Evolutionary conservation across 2,113 vertebrate genomes (phyloP), one percentile per base, ranked within the genome.

Genomic region (Tetrao urogallus): DNA sequence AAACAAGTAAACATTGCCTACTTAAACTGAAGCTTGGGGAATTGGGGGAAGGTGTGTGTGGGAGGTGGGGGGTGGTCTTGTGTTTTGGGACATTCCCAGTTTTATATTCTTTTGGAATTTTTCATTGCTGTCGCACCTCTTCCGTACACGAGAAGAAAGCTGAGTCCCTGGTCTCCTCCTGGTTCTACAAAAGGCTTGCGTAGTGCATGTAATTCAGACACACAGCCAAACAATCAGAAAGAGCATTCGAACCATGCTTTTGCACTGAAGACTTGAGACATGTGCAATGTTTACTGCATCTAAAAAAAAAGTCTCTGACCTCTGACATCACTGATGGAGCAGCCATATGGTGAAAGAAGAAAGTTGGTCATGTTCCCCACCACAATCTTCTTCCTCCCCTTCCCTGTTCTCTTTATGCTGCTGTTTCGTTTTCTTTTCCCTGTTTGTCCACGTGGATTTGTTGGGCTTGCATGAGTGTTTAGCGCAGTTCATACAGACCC

Each of bases 201-300:
- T 97, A 97, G 96, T 95, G 96, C 65, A 74, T 96, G 96, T 95
- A 94, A 92, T 85, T 95, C 94, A 96, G 72, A 97, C 95, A 90
- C 95, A 87, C 94, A 92, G 93, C 95, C 97, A 97, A 94, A 94
- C 97, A 97, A 95, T 97, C 96, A 89, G 76, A 97, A 73, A 85
- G 96, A 97, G 81, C 92, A 92, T 95, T 95, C 48, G 54, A 88
- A 93, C 82, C 96, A 96, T 97, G 96, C 95, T 98, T 97, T 98
- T 97, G 97, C 97, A 98, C 98, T 98, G 98, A 98, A 97, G 97
- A 98, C 97, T 98, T 97, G 97, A 97, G 89, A 97, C 97, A 97
- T 97, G 97, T 98, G 97, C 98, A 97, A 97, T 98, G 98, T 98
- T 98, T 98, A 98, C 98, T 97, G 96, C 97, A 95, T 97, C 86